A percentile compares a stretch with the other conserved stretches of the same genome.
phyloP scores from a whole-genome alignment of 2,888 invertebrate genomes.

The Nemapogon koenigi region DNA sequence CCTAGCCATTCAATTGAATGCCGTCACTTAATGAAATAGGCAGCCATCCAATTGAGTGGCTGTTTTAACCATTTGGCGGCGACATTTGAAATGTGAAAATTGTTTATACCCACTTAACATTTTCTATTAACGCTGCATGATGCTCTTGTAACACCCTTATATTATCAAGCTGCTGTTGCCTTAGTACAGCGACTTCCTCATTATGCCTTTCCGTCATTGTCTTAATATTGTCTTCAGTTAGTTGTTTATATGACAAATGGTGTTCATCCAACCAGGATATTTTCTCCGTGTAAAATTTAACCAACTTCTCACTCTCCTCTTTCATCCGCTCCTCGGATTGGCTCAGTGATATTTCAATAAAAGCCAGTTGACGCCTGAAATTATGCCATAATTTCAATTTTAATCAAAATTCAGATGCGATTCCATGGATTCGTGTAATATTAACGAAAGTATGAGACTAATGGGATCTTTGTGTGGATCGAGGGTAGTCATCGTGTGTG shows the following conservation, averaged over 20 bases:
- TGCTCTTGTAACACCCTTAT: slow-evolving; percentile 48
- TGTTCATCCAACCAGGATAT: slow-evolving; percentile 59
- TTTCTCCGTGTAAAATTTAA: slow-evolving; percentile 56
- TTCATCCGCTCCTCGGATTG: slow-evolving; percentile 67
- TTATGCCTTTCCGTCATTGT: slow-evolving; percentile 52
- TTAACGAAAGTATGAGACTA: too few species aligned
- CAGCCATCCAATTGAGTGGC: too few species aligned
- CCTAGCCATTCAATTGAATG: too few species aligned
- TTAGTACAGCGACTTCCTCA: slow-evolving; percentile 40
- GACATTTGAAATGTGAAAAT: too few species aligned
- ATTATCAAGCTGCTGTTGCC: slow-evolving; percentile 54
- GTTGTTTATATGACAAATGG: slow-evolving; percentile 49
- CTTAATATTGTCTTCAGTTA: slow-evolving; percentile 56
- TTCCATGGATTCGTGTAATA: too few species aligned
- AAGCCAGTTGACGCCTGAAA: slow-evolving; percentile 63
- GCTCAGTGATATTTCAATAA: slow-evolving; percentile 60
- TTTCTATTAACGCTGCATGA: slow-evolving; percentile 61
- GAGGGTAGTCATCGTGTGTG: too few species aligned
- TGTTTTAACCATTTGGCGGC: too few species aligned
- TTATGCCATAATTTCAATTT: too few species aligned
- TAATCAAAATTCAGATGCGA: too few species aligned
- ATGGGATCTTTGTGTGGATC: too few species aligned
- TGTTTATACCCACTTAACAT: slow-evolving; percentile 56
- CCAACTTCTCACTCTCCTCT: slow-evolving; percentile 59
- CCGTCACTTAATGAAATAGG: too few species aligned